Evolutionary conservation across 1,140 invertebrate species (phyloP).

Genomic region (Pemphigus obesinymphae): DNA sequence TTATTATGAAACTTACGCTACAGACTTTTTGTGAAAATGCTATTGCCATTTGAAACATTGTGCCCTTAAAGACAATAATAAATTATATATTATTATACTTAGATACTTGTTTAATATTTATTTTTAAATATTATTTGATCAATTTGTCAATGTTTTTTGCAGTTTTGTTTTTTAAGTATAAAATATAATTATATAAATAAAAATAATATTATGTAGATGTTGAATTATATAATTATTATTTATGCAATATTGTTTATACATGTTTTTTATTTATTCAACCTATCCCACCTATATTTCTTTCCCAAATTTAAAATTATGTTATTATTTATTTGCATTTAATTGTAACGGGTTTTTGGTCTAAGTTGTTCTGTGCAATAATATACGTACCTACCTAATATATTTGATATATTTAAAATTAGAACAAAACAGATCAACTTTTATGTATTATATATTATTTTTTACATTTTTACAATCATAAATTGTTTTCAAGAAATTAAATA

Average conservation of each 20-base stretch:
- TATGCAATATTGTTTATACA: conserved; percentile 19
- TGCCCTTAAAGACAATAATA: conserved; percentile 42
- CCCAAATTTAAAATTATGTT: not conserved
- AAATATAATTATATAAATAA: not conserved
- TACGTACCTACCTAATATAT: no score
- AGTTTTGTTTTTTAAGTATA: conserved; percentile 9
- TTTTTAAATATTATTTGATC: conserved; percentile 34
- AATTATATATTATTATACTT: conserved; percentile 34
- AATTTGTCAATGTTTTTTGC: conserved; percentile 31
- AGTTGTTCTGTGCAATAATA: no score
- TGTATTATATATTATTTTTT: no score
- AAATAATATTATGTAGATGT: conserved; percentile 32
- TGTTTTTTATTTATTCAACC: not conserved
- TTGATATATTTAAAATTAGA: no score
- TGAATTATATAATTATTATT: conserved; percentile 41
- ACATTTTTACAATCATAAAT: no score
- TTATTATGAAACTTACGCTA: conserved; percentile 1
- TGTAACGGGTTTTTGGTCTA: no score
- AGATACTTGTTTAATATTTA: conserved; percentile 30
- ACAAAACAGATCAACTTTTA: no score
- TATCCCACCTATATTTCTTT: not conserved
- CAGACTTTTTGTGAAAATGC: not conserved
- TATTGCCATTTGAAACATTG: conserved; percentile 40
- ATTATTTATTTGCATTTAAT: no score
- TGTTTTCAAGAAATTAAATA: no score